Base-by-base conservation (phyloP, 2,797 vertebrate genomes). In the Sternotherus odoratus region DNA sequence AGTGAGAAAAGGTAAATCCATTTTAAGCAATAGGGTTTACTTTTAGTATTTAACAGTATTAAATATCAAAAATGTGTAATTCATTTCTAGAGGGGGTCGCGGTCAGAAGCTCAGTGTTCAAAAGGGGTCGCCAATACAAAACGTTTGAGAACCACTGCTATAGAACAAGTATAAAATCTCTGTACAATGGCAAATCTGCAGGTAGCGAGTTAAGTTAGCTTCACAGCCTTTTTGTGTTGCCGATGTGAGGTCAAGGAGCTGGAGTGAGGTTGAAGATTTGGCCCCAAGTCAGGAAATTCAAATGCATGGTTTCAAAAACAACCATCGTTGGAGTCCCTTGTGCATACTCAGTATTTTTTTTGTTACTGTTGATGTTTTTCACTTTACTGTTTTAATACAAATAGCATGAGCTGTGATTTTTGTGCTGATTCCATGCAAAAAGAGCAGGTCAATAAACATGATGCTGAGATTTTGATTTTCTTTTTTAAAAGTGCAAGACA, bases 251-350 rank as follows among this genome's bases (percentile, higher is more conserved):
- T 39, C 89, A 94, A 86, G 21, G 24, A 17, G 30, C 33, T 86
- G 66, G 23, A 87, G 51, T 30, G 39, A n/a, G 84, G 91, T 77
- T 74, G 54, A 94, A 92, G 33, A 85, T 56, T 60, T 89, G 77
- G 77, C 83, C 89, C 50, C 87, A 93, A 83, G 91, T 23, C 81
- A 57, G 90, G 80, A 66, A 95, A 57, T 24, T 36, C 4, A 66
- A 87, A 48, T 4, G 3, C 43, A 66, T 12, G 17, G 50, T 36
- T 83, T 0, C 49, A 88, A 95, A 72, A 72, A 49, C 36, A 1
- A 0, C 24, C 66, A 36, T 39, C 39, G 21, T 36, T 36, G n/a
- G n/a, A 36, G 19, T 9, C n/a, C 63, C 17, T 66, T 66, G 66
- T 17, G 60, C 66, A 23, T 39, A 69, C 66, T 69, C 66, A 24